A percentile compares a stretch with the other conserved stretches of the same genome.
Evolutionary conservation across 2,888 invertebrate genomes (phyloP).

Genomic region (Aspidiotus destructor): DNA sequence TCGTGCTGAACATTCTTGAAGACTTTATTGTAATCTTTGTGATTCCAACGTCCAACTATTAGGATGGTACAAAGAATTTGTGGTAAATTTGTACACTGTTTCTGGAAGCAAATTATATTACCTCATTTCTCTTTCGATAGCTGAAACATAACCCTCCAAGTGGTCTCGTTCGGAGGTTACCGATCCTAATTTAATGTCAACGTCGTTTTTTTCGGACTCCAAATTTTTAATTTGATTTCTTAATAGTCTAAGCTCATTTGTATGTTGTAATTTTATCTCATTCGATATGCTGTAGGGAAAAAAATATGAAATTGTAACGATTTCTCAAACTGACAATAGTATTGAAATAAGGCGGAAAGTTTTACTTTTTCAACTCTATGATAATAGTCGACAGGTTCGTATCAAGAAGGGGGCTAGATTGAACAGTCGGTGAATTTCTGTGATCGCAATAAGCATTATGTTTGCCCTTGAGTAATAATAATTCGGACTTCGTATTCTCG

Average conservation of each 20-base stretch:
- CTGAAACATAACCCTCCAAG: conserved; percentile 16
- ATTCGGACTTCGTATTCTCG: conserved; percentile 18
- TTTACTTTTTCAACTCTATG: conserved; percentile 6
- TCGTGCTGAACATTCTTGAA: background rate
- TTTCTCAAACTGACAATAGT: background rate
- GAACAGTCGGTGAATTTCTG: background rate
- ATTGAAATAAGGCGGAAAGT: background rate
- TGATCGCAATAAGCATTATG: background rate
- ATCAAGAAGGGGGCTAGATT: background rate
- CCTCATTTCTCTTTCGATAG: conserved; percentile 20
- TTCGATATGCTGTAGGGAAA: conserved; percentile 6
- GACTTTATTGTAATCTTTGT: too few relatives aligned
- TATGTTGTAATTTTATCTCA: conserved; percentile 16
- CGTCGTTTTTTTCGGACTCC: conserved; percentile 9
- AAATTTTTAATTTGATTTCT: conserved; percentile 8
- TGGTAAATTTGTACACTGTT: background rate
- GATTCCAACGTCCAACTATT: too few relatives aligned
- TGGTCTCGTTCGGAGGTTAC: conserved; percentile 24
- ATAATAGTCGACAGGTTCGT: background rate
- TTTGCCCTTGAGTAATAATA: conserved; percentile 23
- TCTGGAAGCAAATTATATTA: background rate
- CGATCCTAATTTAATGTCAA: conserved; percentile 12
- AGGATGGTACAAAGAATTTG: too few relatives aligned
- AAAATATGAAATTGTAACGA: conserved; percentile 2
- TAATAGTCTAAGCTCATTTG: conserved; percentile 11